Evolutionary conservation across 1,140 invertebrate genomes (phyloP).

Genomic region (Stegodyphus mimosarum): DNA sequence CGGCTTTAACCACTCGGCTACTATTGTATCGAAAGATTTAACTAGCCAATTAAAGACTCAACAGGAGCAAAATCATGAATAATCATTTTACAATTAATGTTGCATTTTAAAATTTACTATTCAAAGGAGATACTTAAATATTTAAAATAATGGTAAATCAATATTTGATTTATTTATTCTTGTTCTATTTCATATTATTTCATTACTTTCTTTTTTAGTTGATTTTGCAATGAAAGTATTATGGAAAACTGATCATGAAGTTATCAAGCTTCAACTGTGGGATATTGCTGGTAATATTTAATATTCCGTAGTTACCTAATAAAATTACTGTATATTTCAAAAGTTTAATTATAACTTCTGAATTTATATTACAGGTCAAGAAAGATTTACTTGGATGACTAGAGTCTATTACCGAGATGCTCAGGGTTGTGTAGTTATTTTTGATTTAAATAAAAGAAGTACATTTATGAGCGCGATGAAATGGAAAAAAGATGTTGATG

Average conservation of each 20-base stretch:
- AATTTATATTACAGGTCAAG: slow-evolving; percentile 70
- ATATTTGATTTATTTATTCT: no score
- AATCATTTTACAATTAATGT: no score
- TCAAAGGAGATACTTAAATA: no score
- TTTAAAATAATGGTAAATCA: no score
- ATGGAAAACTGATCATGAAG: slow-evolving; percentile 72
- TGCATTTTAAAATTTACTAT: no score
- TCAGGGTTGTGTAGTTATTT: slow-evolving; percentile 75
- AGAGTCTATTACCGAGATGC: slow-evolving; percentile 76
- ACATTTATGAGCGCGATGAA: slow-evolving; percentile 73
- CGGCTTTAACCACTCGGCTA: no score
- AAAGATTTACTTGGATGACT: slow-evolving; percentile 76
- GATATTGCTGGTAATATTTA: slow-evolving; percentile 72
- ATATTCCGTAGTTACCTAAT: neutral
- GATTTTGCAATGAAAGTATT: slow-evolving; percentile 76
- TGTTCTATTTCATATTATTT: no score
- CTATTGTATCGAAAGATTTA: no score
- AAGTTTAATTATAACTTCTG: neutral
- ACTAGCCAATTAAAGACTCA: no score
- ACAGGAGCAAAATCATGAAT: no score
- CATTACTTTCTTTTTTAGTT: slow-evolving; percentile 65
- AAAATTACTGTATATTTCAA: neutral
- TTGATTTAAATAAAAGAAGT: slow-evolving; percentile 73
- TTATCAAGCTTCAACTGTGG: slow-evolving; percentile 74
- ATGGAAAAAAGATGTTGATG: slow-evolving; percentile 76